Percentiles rank a stretch among this genome's conserved stretches.
phyloP scores from a whole-genome alignment of 2,113 vertebrate species.

The Alaudala cheleensis region DNA sequence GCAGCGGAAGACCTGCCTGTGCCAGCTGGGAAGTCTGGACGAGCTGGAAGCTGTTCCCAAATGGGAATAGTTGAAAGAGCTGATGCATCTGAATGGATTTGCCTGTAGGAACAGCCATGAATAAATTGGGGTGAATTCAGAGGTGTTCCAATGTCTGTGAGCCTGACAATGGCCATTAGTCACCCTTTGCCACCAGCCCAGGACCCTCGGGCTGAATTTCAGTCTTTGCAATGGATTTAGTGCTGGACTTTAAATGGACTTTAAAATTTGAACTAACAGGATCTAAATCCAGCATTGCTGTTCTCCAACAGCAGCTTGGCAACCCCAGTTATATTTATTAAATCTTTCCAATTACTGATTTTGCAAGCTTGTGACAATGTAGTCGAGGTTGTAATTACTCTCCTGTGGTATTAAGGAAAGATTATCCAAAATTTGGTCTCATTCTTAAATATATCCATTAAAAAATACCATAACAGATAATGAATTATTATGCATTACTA shows the following conservation, averaged over 20 bases:
- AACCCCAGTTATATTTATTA: background rate
- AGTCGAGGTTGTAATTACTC: background rate
- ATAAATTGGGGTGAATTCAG: background rate
- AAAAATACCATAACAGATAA: background rate
- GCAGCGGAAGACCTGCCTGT: background rate
- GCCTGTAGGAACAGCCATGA: background rate
- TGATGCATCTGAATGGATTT: background rate
- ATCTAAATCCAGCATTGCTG: background rate
- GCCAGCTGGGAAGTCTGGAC: slow-evolving; percentile 27
- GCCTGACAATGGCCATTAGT: background rate
- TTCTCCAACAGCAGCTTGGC: background rate
- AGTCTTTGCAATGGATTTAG: background rate
- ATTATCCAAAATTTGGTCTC: background rate
- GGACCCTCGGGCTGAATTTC: background rate
- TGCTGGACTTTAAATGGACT: background rate
- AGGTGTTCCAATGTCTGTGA: background rate
- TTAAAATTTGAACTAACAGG: background rate
- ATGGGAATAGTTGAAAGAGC: background rate
- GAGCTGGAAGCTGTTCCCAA: background rate
- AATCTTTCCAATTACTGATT: background rate
- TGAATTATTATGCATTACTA: background rate
- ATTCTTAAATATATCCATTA: background rate
- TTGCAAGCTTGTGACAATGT: background rate
- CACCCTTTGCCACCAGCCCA: background rate
- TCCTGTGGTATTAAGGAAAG: background rate